Percentiles rank a stretch among this genome's conserved stretches.
These are phyloP conservation scores for Hystrix cristata DNA, from an alignment of 2,113 vertebrate species.

Conservation along the genomic window DNA sequence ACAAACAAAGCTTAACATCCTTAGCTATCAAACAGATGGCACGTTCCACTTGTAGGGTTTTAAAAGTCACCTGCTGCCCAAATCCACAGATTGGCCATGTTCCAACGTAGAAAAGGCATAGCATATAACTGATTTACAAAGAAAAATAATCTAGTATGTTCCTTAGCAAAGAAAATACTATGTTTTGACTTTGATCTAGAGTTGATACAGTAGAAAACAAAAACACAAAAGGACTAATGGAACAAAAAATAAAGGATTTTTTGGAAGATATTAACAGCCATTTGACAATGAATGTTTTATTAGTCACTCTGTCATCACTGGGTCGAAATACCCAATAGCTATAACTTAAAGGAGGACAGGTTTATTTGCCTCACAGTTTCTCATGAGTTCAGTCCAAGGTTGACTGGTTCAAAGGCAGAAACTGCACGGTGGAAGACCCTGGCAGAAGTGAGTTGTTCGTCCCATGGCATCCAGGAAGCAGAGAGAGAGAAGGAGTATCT, in stretches of 20 bases:
- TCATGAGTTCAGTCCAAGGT: too few species aligned
- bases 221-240: not conserved
- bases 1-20: constrained; percentile 25
- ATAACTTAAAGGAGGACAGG: too few species aligned
- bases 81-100: constrained; percentile 23
- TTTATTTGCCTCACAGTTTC: too few species aligned
- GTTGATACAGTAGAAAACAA: constrained; percentile 35
- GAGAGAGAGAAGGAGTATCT: too few species aligned
- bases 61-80: constrained; percentile 35
- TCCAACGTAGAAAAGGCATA: constrained; percentile 53
- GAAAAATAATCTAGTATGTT: constrained; percentile 30
- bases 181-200: constrained; percentile 57
- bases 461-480: too few species aligned
- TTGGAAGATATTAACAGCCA: constrained; percentile 23
- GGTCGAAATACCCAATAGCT: too few species aligned
- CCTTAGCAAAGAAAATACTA: constrained; percentile 7
- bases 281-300: not conserved
- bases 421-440: too few species aligned
- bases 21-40: constrained; percentile 46
- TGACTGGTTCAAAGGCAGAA: too few species aligned
- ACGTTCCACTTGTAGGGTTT: constrained; percentile 26
- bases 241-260: constrained; percentile 7
- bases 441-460: too few species aligned
- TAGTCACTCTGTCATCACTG: too few species aligned
- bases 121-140: not conserved